These are phyloP conservation scores for Deilephila elpenor DNA, from an alignment of 2,888 invertebrate genomes.

Conservation along the genomic window DNA sequence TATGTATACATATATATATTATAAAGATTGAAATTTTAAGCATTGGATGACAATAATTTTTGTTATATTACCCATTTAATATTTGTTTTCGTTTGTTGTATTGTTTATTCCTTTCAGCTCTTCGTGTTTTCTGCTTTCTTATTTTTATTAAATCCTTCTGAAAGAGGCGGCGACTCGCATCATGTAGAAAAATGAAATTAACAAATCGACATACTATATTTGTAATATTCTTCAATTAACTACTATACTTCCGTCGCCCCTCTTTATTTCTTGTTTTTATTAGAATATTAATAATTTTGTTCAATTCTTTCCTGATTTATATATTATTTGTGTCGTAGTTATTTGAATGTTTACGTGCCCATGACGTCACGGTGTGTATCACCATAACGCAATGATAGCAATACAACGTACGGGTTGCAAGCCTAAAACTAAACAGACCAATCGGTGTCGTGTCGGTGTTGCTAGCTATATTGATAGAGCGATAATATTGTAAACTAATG, in stretches of 20 bases:
- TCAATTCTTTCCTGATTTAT: not conserved
- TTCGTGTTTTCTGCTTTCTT: not conserved
- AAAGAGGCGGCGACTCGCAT: constrained; percentile 21
- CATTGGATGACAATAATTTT: constrained; percentile 84
- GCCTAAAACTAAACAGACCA: constrained; percentile 72
- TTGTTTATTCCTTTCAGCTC: not conserved
- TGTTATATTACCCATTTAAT: constrained; percentile 60
- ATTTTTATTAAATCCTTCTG: not conserved
- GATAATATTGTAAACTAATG: constrained; percentile 60
- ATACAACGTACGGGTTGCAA: constrained; percentile 68
- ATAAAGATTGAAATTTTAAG: constrained; percentile 76
- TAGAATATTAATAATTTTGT: not conserved
- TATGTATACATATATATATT: constrained; percentile 61
- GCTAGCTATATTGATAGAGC: constrained; percentile 63
- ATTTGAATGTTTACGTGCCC: not conserved
- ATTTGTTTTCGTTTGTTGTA: constrained; percentile 16
- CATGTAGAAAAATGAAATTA: not conserved
- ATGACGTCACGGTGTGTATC: constrained; percentile 31
- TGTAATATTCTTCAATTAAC: not conserved
- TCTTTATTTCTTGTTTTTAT: constrained; percentile 17
- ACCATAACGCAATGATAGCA: constrained; percentile 59
- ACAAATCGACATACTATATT: not conserved
- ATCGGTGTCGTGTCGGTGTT: constrained; percentile 79
- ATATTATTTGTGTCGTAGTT: not conserved
- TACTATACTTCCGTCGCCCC: not conserved